Conservation (phyloP, 2,797 vertebrate genomes). For the Sebastiscus tertius region DNA sequence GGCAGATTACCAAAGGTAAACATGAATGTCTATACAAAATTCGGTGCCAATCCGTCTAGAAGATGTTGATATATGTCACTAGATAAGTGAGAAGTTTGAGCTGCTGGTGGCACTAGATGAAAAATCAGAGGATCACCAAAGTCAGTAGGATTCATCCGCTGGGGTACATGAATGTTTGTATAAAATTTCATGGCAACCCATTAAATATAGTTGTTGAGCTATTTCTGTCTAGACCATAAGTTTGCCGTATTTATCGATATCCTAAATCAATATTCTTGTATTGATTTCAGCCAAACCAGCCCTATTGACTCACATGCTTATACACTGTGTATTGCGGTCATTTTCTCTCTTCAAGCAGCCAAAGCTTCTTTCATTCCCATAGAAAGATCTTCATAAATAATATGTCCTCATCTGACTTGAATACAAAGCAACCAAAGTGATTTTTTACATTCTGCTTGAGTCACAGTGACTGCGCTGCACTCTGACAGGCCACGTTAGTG, state of each 20-base stretch:
- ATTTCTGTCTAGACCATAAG: too few species aligned
- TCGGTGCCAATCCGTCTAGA: background rate
- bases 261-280: background rate
- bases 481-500: background rate
- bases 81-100: background rate
- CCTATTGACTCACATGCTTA: too few species aligned
- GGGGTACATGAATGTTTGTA: background rate
- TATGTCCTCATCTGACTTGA: background rate
- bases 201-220: background rate
- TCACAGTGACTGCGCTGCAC: background rate
- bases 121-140: background rate
- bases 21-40: background rate
- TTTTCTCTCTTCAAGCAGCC: background rate
- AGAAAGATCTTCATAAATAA: background rate
- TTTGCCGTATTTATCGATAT: background rate
- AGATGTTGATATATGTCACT: too few species aligned
- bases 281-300: background rate
- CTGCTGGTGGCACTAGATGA: background rate
- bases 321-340: background rate
- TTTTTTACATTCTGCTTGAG: background rate
- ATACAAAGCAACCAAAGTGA: background rate
- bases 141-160: too few species aligned
- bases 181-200: background rate
- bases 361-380: background rate
- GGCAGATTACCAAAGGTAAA: too few species aligned